Evolutionary conservation across 2,888 invertebrate genomes (phyloP).

Genomic region (Amphimallon solstitiale): DNA sequence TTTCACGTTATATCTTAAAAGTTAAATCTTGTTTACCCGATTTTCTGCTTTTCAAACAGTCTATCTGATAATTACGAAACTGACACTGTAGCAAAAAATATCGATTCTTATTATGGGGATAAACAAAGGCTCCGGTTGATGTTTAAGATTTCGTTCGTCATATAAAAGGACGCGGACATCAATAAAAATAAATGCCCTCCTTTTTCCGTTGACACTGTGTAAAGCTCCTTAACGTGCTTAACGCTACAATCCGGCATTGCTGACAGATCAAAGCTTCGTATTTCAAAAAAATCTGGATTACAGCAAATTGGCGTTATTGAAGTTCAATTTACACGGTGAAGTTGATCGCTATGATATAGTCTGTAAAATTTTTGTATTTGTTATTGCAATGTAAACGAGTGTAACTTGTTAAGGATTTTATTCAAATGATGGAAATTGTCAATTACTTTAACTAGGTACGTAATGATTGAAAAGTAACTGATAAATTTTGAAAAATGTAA

Average conservation of each 20-base stretch:
- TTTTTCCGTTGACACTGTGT: conserved; percentile 36
- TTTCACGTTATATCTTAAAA: not conserved
- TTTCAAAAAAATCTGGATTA: conserved; percentile 16
- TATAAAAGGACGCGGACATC: conserved; percentile 4
- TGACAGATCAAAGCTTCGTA: conserved; percentile 32
- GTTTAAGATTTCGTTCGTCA: not conserved
- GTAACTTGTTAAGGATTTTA: too few species aligned
- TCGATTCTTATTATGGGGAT: not conserved
- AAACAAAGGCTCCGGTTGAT: not conserved
- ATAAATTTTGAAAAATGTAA: too few species aligned
- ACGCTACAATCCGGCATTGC: not conserved
- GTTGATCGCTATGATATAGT: not conserved
- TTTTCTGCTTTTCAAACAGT: not conserved
- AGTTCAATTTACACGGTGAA: conserved; percentile 1
- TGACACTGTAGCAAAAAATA: not conserved
- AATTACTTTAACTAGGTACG: too few species aligned
- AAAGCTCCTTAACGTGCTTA: conserved; percentile 36
- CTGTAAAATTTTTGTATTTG: too few species aligned
- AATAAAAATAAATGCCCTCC: conserved; percentile 22
- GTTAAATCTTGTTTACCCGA: conserved; percentile 7
- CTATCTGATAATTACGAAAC: not conserved
- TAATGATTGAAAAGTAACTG: too few species aligned
- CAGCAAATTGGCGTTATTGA: conserved; percentile 6
- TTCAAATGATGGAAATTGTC: too few species aligned
- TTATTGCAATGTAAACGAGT: too few species aligned